Base-by-base conservation (phyloP, 2,797 vertebrate species). In the Meda fulgida region DNA sequence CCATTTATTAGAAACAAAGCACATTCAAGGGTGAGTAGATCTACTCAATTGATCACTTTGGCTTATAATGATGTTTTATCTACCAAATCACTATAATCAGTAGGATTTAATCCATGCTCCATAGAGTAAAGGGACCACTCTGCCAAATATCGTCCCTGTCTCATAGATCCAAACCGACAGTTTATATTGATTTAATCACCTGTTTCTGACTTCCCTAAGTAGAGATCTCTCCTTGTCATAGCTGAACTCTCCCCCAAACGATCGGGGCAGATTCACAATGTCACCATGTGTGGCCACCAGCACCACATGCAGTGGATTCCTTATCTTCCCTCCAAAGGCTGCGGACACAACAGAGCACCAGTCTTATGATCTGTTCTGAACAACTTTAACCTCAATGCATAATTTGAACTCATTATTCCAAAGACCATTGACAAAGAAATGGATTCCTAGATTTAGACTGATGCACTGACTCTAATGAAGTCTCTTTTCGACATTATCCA, bases 271-370 rank as follows among this genome's bases (percentile, higher is more conserved):
- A 48, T 98, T 97, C 23, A 97, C 96, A 67, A 99, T 97, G 89
- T 99, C 98, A 0, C 97, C 98, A 19, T 99, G 98, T 0, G 97
- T 99, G 51, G 97, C 98, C 69, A 98, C 97, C 91, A 99, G 90
- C 58, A 97, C 96, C 43, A 98, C 97, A 1, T 36, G 75, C 1
- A 98, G 94, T 0, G 97, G 97, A 90, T 93, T 96, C 91, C 96
- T 97, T 88, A 97, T 94, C 88, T 96, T 97, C 43, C 98, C 98
- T 10, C 96, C 97, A 72, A 97, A 99, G 0, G 95, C 98, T 99
- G 90, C 21, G 65, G 53, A 76, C 63, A 76, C 29, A 88, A 43
- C 40, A 79, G 26, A 84, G n/a, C 14, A 23, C 4, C 21, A 10
- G 13, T 40, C 13, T 55, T 77, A 78, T 70, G 21, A 11, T n/a